Evolutionary conservation across 2,888 invertebrate genomes (phyloP), one percentile per base, ranked within the genome.

Genomic region (Cynaeus angustus): DNA sequence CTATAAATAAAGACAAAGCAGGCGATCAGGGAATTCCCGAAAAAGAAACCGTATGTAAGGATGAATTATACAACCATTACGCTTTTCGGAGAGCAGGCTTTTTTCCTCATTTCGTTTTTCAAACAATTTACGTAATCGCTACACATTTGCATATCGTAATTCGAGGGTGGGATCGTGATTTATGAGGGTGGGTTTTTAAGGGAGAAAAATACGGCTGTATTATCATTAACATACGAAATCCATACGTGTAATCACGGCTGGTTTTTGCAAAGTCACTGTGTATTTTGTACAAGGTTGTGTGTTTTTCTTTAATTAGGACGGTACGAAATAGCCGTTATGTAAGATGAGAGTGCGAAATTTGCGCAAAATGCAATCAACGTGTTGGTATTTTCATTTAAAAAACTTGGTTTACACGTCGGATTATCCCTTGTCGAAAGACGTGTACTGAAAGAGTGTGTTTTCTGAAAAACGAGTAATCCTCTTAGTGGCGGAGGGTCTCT

Each of bases 141-240:
- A 9, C 62, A 38, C 52, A 62, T 62, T 62, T 62, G 62, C 62
- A 62, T 62, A 50, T 62, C 30, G 62, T 62, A 62, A 62, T 62
- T 62, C 52, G 28, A 43, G 59, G 16, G 38, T 21, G 43, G 59
- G 59, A 59, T 50, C 28, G 21, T 62, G 62, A 62, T 62, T 62
- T 62, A 62, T 52, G 50, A 13, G 5, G 10, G 62, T n/a, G 59
- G 45, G 7, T 41, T 53, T 38, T 41, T 26, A 10, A 16, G 43
- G 28, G 43, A 9, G 41, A 9, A 41, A 38, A 41, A 38, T 26
- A 41, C 37, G 21, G 26, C 21, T 7, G 33, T n/a, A 41, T 59
- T 59, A 59, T 45, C 56, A 41, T 56, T 56, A 41, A 56, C 37
- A 56, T 56, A 38, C 53, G 33, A 41, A 16, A 13, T 53, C 30